Evolutionary conservation across 2,113 vertebrate species (phyloP).

Genomic region (Centropus bengalensis): DNA sequence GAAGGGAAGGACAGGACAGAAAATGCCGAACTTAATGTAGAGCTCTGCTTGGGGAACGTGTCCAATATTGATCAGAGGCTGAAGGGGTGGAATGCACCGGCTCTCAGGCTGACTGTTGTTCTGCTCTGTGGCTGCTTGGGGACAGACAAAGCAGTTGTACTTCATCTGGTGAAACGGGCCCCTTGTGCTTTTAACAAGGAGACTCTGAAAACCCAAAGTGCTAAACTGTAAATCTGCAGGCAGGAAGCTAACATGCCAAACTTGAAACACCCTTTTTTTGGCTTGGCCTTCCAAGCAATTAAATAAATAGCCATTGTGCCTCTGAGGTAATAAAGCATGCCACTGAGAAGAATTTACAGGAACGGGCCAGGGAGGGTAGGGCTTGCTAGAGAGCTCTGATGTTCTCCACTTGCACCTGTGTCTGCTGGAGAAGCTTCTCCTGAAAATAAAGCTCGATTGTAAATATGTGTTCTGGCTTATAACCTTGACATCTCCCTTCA

Average conservation of each 20-base stretch:
- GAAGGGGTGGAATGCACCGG: conserved; percentile 70
- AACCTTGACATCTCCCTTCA: conserved; percentile 56
- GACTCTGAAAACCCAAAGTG: conserved; percentile 70
- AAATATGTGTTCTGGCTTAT: conserved; percentile 24
- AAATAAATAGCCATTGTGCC: conserved; percentile 75
- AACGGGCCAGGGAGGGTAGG: conserved; percentile 32
- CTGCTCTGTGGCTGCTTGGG: conserved; percentile 36
- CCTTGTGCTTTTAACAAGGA: conserved; percentile 70
- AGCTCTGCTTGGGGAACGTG: conserved; percentile 83
- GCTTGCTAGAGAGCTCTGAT: conserved; percentile 23
- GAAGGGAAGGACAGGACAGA: conserved; percentile 56
- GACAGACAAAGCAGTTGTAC: conserved; percentile 58
- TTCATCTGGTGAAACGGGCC: conserved; percentile 63
- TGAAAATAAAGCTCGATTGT: not conserved
- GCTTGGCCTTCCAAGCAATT: conserved; percentile 75
- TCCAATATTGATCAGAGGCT: conserved; percentile 87
- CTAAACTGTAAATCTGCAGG: conserved; percentile 80
- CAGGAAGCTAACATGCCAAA: conserved; percentile 73
- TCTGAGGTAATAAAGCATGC: conserved; percentile 65
- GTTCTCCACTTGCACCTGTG: conserved; percentile 1
- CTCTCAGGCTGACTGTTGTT: conserved; percentile 72
- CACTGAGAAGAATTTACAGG: conserved; percentile 70
- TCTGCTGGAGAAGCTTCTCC: not conserved
- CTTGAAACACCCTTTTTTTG: conserved; percentile 64
- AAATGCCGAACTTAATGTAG: conserved; percentile 84